Evolutionary conservation across 1,140 invertebrate genomes (phyloP).

Genomic region (Anoplophora glabripennis): DNA sequence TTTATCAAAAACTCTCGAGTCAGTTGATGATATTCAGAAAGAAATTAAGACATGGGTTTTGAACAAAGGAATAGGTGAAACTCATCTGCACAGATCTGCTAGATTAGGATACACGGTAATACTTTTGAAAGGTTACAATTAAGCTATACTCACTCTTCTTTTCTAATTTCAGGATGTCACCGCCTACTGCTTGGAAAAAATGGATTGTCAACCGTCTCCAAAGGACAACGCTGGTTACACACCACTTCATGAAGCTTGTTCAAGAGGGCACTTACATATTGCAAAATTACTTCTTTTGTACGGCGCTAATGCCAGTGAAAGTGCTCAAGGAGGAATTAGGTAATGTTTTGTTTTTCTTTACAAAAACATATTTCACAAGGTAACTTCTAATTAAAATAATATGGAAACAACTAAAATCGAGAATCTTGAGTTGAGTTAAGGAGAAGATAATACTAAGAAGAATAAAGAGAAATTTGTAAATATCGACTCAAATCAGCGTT

Average conservation of each 20-base stretch:
- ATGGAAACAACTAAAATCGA: no score
- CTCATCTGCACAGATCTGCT: slow-evolving; percentile 83
- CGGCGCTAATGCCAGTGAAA: slow-evolving; percentile 85
- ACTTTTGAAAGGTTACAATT: slow-evolving; percentile 13
- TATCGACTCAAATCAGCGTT: no score
- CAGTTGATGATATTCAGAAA: slow-evolving; percentile 72
- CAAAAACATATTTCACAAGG: background rate
- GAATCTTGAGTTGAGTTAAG: no score
- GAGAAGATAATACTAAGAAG: no score
- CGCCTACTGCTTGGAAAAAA: slow-evolving; percentile 83
- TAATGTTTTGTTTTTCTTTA: slow-evolving; percentile 49
- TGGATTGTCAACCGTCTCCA: slow-evolving; percentile 75
- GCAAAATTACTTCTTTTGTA: slow-evolving; percentile 80
- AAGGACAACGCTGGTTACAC: slow-evolving; percentile 94
- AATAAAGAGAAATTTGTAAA: no score
- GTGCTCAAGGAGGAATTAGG: slow-evolving; percentile 87
- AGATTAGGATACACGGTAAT: slow-evolving; percentile 82
- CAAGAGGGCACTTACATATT: slow-evolving; percentile 81
- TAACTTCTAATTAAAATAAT: no score
- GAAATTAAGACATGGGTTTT: slow-evolving; percentile 89
- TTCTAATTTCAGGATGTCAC: slow-evolving; percentile 72
- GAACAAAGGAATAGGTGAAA: slow-evolving; percentile 92
- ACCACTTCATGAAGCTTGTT: slow-evolving; percentile 87
- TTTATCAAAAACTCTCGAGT: slow-evolving; percentile 59
- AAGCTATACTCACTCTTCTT: slow-evolving; percentile 5